phyloP scores from a whole-genome alignment of 2,797 vertebrate genomes.

The Neomorphus geoffroyi region DNA sequence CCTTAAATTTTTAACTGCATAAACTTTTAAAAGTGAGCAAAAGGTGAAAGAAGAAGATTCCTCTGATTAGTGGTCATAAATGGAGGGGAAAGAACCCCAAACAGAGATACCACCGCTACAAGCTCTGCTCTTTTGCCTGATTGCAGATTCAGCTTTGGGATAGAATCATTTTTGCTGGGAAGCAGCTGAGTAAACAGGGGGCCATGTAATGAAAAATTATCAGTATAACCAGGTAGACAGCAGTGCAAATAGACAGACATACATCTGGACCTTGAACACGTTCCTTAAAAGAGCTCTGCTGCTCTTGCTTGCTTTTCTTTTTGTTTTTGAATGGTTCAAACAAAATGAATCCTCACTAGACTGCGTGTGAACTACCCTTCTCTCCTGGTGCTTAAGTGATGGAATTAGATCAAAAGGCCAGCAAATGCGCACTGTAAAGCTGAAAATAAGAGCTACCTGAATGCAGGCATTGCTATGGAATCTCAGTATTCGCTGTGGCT shows the following conservation, averaged over 20 bases:
- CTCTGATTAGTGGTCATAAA: neutral
- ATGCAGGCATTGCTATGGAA: neutral
- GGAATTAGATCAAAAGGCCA: neutral
- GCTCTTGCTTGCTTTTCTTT: neutral
- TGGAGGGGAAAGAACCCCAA: neutral
- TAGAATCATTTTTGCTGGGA: neutral
- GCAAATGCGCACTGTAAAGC: neutral
- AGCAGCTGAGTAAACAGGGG: slow-evolving; percentile 34
- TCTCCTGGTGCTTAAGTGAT: neutral
- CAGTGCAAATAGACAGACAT: neutral
- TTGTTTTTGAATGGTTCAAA: neutral
- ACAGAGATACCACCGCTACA: neutral
- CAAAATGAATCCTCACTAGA: neutral
- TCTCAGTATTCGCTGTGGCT: neutral
- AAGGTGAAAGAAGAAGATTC: neutral
- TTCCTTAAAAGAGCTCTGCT: neutral
- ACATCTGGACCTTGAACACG: neutral
- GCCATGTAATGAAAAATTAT: neutral
- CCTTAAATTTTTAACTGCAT: neutral
- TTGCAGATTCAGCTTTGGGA: neutral
- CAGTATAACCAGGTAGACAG: neutral
- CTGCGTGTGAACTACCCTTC: neutral
- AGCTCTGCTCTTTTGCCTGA: neutral
- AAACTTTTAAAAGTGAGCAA: neutral
- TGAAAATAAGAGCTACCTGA: neutral